Conservation (phyloP, 2,797 vertebrate genomes). For the Alectoris magna region DNA sequence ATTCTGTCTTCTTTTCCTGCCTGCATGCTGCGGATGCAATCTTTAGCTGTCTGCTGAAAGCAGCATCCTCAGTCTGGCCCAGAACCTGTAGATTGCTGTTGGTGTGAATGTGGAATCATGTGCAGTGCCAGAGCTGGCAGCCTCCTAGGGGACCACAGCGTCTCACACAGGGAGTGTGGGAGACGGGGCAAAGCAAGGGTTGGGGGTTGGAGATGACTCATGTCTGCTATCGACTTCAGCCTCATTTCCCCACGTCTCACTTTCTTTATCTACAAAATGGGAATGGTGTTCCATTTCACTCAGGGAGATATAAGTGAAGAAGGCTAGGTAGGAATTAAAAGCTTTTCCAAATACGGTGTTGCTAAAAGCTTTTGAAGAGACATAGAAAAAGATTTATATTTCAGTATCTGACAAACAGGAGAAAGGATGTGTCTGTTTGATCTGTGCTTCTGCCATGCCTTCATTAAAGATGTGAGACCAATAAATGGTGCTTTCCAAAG, state of each 20-base stretch:
- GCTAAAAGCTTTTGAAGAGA: neutral
- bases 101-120: neutral
- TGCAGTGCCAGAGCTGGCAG: neutral
- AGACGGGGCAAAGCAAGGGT: neutral
- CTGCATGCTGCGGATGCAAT: fast-evolving
- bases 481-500: neutral
- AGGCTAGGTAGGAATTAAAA: neutral
- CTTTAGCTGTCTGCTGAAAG: neutral
- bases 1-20: neutral
- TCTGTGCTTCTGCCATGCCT: neutral
- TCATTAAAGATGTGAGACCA: neutral
- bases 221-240: neutral
- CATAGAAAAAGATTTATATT: neutral
- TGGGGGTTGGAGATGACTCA: neutral
- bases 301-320: neutral
- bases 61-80: neutral
- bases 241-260: neutral
- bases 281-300: neutral
- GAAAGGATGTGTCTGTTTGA: neutral
- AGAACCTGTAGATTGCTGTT: fast-evolving
- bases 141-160: neutral
- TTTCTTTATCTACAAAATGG: neutral
- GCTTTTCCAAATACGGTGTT: neutral
- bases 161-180: no score
- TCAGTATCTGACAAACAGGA: neutral